These are phyloP conservation scores for Morone saxatilis DNA, from an alignment of 2,113 vertebrate genomes.

Conservation along the genomic window DNA sequence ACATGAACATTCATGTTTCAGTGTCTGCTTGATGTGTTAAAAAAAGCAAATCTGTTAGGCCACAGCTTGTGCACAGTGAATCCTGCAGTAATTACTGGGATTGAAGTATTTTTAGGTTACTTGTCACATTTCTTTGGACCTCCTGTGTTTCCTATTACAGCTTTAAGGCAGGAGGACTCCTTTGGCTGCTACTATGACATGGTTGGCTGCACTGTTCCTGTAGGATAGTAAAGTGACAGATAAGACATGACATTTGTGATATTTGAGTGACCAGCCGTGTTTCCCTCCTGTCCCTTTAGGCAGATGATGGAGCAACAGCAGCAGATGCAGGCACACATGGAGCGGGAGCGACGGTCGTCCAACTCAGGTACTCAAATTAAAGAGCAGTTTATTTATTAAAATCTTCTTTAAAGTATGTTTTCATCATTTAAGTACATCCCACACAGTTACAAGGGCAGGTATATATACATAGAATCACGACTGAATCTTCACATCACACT, in stretches of 20 bases:
- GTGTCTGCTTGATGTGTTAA: background rate
- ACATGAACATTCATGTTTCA: too few species aligned
- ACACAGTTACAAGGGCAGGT: background rate
- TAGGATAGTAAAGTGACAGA: background rate
- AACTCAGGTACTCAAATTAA: slow-evolving; percentile 88
- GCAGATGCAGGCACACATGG: slow-evolving; percentile 90
- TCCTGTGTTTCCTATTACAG: background rate
- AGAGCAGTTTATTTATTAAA: background rate
- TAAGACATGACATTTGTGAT: background rate
- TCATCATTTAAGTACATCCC: background rate
- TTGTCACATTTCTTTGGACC: background rate
- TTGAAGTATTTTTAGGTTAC: background rate
- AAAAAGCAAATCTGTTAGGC: background rate
- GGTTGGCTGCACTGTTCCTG: background rate
- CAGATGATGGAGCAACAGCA: slow-evolving; percentile 93
- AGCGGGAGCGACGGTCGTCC: slow-evolving; percentile 94
- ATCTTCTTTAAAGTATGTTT: background rate
- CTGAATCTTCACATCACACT: background rate
- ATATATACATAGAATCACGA: background rate
- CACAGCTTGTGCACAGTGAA: background rate
- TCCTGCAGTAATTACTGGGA: background rate
- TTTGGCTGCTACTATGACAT: background rate
- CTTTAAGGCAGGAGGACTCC: slow-evolving; percentile 16
- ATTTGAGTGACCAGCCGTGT: slow-evolving; percentile 4
- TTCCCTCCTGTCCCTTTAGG: slow-evolving; percentile 79